These are phyloP conservation scores for Drosophila repleta DNA, from an alignment of 1,140 invertebrate genomes.

Conservation along the genomic window DNA sequence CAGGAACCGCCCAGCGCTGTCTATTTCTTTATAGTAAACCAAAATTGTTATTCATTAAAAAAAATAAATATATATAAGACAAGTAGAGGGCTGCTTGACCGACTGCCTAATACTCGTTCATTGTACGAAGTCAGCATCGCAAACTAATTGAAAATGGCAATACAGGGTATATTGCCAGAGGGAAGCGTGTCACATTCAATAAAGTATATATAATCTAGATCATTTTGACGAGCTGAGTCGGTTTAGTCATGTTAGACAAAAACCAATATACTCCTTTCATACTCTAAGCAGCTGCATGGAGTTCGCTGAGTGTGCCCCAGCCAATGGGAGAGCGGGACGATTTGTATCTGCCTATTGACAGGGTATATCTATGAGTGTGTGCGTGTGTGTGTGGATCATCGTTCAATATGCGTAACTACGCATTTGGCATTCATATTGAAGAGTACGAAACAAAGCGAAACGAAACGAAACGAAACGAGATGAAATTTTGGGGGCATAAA, in stretches of 20 bases:
- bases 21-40: conserved; percentile 64
- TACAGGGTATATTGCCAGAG: too few relatives aligned
- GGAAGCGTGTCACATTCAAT: too few relatives aligned
- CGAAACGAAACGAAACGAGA: conserved; percentile 33
- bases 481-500: conserved; percentile 64
- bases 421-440: conserved; percentile 60
- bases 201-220: too few relatives aligned
- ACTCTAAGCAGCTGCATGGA: not conserved
- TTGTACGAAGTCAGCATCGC: too few relatives aligned
- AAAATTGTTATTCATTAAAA: conserved; percentile 67
- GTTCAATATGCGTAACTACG: conserved; percentile 70
- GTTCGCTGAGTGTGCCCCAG: conserved; percentile 9
- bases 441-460: conserved; percentile 31
- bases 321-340: conserved; percentile 33
- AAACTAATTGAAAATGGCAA: too few relatives aligned
- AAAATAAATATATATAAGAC: conserved; percentile 14
- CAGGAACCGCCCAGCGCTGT: conserved; percentile 70
- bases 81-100: not conserved
- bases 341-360: conserved; percentile 55
- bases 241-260: too few relatives aligned
- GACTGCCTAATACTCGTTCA: too few relatives aligned
- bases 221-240: too few relatives aligned
- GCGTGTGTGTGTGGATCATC: conserved; percentile 25
- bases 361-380: conserved; percentile 9
- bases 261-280: too few relatives aligned